A percentile compares a stretch with the other conserved stretches of the same genome.
Evolutionary conservation across 2,113 vertebrate genomes (phyloP).

Genomic region (Labeo rohita): DNA sequence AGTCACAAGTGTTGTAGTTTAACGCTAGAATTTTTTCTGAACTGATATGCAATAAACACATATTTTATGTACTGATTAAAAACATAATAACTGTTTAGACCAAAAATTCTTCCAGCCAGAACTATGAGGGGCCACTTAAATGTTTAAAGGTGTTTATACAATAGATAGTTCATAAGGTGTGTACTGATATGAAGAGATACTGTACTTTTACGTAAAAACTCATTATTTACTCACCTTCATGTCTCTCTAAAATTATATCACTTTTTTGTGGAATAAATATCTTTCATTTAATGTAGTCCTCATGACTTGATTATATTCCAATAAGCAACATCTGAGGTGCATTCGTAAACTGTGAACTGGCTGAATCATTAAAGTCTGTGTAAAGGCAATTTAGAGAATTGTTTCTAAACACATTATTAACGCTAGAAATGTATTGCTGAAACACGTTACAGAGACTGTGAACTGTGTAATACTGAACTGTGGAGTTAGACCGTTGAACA

Average conservation of each 20-base stretch:
- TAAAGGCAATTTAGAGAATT: too few species aligned
- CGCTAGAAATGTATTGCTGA: too few species aligned
- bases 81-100: not conserved
- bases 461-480: too few species aligned
- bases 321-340: too few species aligned
- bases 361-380: too few species aligned
- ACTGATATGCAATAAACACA: not conserved
- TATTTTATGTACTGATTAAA: not conserved
- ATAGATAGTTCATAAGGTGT: not conserved
- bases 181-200: not conserved
- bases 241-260: not conserved
- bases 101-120: not conserved
- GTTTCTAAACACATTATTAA: too few species aligned
- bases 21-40: not conserved
- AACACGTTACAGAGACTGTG: too few species aligned
- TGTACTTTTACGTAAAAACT: not conserved
- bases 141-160: not conserved
- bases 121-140: not conserved
- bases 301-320: not conserved
- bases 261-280: not conserved
- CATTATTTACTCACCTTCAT: not conserved
- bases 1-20: not conserved
- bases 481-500: too few species aligned
- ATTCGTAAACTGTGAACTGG: too few species aligned
- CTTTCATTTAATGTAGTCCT: not conserved